Conservation (phyloP, 2,888 invertebrate species). For the Apodemia mormo region DNA sequence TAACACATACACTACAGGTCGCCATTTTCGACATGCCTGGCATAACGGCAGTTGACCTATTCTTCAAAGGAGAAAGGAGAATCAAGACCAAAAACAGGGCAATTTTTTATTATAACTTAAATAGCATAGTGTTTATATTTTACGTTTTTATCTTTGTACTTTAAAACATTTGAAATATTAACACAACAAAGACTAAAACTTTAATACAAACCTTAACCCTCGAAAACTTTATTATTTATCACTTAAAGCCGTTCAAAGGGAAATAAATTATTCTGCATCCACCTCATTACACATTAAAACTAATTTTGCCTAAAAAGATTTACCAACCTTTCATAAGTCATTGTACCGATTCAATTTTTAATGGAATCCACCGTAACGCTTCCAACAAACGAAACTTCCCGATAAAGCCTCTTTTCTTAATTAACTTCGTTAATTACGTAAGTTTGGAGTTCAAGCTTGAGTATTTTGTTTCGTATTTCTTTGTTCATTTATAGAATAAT, state of each 20-base stretch:
- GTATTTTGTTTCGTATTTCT: slow-evolving; percentile 41
- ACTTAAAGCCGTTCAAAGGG: slow-evolving; percentile 6
- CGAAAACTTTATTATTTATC: slow-evolving; percentile 11
- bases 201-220: too few species aligned
- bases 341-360: slow-evolving; percentile 36
- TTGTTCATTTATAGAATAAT: slow-evolving; percentile 34
- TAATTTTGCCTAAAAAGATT: slow-evolving; percentile 12
- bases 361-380: slow-evolving; percentile 29
- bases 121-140: too few species aligned
- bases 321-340: slow-evolving; percentile 29
- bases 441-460: slow-evolving; percentile 41
- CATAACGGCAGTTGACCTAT: too few species aligned
- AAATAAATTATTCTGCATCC: slow-evolving; percentile 3
- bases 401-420: slow-evolving; percentile 58
- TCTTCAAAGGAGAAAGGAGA: too few species aligned
- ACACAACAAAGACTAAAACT: too few species aligned
- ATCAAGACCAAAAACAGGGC: too few species aligned
- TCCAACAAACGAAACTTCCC: slow-evolving; percentile 45
- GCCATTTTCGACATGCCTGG: too few species aligned
- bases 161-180: too few species aligned
- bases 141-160: too few species aligned
- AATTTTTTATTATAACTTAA: too few species aligned
- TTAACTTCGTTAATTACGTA: slow-evolving; percentile 53
- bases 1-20: too few species aligned
- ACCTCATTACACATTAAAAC: slow-evolving; percentile 13